Conservation (phyloP, 2,888 invertebrate species). For the Thereva unica region DNA sequence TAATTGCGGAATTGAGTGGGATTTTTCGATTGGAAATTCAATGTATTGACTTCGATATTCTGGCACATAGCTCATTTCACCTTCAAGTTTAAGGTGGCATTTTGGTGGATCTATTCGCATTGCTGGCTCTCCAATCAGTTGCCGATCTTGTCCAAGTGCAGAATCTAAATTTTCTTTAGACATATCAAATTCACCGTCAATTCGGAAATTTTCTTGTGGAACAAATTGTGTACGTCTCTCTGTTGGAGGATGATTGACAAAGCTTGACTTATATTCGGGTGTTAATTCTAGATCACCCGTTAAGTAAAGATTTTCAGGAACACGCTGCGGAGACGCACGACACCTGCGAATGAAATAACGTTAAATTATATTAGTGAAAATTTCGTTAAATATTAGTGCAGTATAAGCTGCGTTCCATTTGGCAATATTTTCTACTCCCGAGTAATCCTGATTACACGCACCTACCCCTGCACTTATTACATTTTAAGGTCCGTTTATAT, state of each 20-base stretch:
- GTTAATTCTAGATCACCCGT: slow-evolving; percentile 49
- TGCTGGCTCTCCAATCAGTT: background rate
- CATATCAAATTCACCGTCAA: slow-evolving; percentile 13
- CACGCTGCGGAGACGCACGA: slow-evolving; percentile 51
- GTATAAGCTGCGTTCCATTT: too few species aligned
- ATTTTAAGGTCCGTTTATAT: too few species aligned
- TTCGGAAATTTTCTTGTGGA: slow-evolving; percentile 22
- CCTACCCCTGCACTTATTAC: too few species aligned
- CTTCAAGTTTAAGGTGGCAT: slow-evolving; percentile 46
- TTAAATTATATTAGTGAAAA: background rate
- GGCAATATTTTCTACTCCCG: too few species aligned
- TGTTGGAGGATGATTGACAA: slow-evolving; percentile 52
- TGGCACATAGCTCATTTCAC: slow-evolving; percentile 48
- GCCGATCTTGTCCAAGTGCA: background rate
- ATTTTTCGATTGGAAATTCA: slow-evolving; percentile 54
- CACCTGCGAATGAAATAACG: slow-evolving; percentile 45
- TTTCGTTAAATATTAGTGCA: too few species aligned
- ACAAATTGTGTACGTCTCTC: slow-evolving; percentile 45
- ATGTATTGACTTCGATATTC: slow-evolving; percentile 55
- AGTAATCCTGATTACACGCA: too few species aligned
- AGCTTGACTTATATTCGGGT: slow-evolving; percentile 51
- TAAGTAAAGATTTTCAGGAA: slow-evolving; percentile 52
- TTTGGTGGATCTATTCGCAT: slow-evolving; percentile 45
- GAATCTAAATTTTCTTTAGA: slow-evolving; percentile 8
- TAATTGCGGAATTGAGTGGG: slow-evolving; percentile 57